These are phyloP conservation scores for Nemoura dubitans DNA, from an alignment of 2,888 invertebrate species.

Conservation along the genomic window DNA sequence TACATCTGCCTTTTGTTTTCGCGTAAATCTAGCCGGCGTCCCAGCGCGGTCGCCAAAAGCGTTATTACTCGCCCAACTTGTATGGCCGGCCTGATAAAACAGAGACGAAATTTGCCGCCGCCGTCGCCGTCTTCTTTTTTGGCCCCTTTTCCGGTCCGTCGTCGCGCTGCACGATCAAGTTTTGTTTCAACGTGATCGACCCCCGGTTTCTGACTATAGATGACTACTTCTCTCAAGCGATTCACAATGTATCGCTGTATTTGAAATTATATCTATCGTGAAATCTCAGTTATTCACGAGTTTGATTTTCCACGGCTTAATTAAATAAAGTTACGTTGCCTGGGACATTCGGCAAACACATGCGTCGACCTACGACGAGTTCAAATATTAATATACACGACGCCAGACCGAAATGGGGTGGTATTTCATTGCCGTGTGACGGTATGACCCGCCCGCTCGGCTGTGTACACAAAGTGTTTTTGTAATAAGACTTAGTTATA, in stretches of 20 bases:
- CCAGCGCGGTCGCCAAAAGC: constrained; percentile 20
- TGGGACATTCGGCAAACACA: not conserved
- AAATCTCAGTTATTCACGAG: not conserved
- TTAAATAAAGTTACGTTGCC: not conserved
- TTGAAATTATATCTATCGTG: not conserved
- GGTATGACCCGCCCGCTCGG: not conserved
- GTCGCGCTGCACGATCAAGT: not conserved
- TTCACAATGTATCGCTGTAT: not conserved
- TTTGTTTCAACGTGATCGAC: not conserved
- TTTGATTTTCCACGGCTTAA: not conserved
- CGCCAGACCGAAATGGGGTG: not conserved
- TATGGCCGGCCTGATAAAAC: constrained; percentile 35
- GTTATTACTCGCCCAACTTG: constrained; percentile 35
- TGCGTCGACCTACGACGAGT: not conserved
- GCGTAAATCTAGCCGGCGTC: constrained; percentile 35
- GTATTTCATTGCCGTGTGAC: not conserved
- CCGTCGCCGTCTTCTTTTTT: not conserved
- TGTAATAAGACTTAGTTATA: constrained; percentile 22
- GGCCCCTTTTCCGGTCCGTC: not conserved
- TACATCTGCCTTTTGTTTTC: constrained; percentile 42
- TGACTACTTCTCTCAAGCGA: not conserved
- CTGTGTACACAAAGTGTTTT: constrained; percentile 24
- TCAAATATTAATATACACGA: not conserved
- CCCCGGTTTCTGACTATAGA: not conserved
- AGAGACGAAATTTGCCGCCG: constrained; percentile 25